phyloP scores from a whole-genome alignment of 2,888 invertebrate genomes.

The Cerceris rybyensis region DNA sequence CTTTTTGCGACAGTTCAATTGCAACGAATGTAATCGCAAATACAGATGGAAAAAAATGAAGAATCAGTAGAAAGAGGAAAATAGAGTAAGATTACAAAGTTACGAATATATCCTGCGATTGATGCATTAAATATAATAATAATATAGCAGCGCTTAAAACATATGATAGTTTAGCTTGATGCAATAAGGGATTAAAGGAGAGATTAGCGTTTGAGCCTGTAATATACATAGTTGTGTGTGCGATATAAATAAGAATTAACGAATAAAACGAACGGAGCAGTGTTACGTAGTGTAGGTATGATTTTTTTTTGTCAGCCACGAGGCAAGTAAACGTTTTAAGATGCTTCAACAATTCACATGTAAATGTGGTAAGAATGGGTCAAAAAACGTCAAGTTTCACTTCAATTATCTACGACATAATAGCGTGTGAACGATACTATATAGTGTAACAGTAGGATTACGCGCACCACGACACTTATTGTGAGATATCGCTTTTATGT shows the following conservation, averaged over 20 bases:
- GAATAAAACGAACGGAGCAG: constrained; percentile 11
- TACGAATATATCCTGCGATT: not conserved
- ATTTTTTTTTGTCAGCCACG: constrained; percentile 15
- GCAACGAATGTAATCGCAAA: too few species aligned
- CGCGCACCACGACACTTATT: constrained; percentile 64
- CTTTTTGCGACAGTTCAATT: too few species aligned
- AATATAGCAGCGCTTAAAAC: constrained; percentile 35
- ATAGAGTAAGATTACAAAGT: not conserved
- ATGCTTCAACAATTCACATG: constrained; percentile 26
- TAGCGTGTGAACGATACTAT: constrained; percentile 72
- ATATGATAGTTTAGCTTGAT: constrained; percentile 27
- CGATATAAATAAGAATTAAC: constrained; percentile 14
- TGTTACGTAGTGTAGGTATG: constrained; percentile 5
- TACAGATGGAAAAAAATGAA: too few species aligned
- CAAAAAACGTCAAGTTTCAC: constrained; percentile 62
- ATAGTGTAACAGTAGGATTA: constrained; percentile 59
- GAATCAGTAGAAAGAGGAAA: not conserved
- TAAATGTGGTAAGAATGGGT: constrained; percentile 41
- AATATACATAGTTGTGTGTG: constrained; percentile 35
- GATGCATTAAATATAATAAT: not conserved
- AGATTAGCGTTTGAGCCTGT: constrained; percentile 32
- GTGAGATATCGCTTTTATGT: not conserved
- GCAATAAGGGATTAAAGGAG: constrained; percentile 57
- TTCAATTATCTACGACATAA: constrained; percentile 73
- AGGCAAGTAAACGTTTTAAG: constrained; percentile 14